Base-by-base conservation (phyloP, 1,140 invertebrate species). In the Asobara japonica region DNA sequence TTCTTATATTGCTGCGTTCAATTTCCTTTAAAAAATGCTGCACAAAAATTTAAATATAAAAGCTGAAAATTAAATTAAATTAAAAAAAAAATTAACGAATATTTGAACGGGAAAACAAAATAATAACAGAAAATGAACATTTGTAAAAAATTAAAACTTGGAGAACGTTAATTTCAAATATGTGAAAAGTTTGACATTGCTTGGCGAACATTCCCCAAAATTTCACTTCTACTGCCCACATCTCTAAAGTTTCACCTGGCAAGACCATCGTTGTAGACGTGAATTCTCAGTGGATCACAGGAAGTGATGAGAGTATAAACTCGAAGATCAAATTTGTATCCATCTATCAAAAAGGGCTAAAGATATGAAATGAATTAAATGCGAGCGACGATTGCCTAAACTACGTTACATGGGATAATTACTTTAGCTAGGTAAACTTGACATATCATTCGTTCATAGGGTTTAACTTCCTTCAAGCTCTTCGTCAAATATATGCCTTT, bases 311-410 rank as follows among this genome's bases (percentile, higher is more conserved):
- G 89, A 0, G 95, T 94, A 85, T 99, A 99, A 13, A 99, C 90
- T 68, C 98, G 90, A 30, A 99, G 90, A 87, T 99, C 98, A 88
- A 99, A 99, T 88, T 99, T 99, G 81, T 95, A 98, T 16, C 96
- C 96, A 88, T 99, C 96, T 31, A 99, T 95, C 3, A 98, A 89
- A 78, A 95, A 96, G 0, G 94, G 94, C 87, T 92, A 85, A 65
- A 72, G 76, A 22, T 88, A 82, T 83, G 33, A 36, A 73, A 56
- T 22, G 60, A 61, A 45, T 65, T 38, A 71, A 10, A 51, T 61
- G 25, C 41, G 13, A 4, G 60, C 48, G 51, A 29, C 30, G 65
- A 71, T 22, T 51, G 31, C 41, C 22, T 25, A 5, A 70, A 67
- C 69, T 36, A 30, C 67, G 56, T 27, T 45, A 16, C 0, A 65